Conservation (phyloP, 2,888 invertebrate genomes). For the Leucophora obtusa region DNA sequence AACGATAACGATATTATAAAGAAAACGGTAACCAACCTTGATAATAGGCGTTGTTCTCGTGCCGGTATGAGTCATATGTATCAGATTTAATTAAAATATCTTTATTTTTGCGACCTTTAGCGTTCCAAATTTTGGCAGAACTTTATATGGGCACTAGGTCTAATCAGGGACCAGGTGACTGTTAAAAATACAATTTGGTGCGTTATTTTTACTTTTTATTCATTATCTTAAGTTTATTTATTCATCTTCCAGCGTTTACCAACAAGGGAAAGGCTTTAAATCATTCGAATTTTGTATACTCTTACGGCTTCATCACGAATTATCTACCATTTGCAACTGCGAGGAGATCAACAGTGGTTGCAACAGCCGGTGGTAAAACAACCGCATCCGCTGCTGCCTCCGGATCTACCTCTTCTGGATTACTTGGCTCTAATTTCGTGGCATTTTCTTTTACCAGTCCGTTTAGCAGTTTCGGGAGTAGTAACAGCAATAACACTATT, state of each 20-base stretch:
- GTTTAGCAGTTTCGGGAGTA: constrained; percentile 59
- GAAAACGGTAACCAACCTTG: no score
- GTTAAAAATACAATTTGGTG: no score
- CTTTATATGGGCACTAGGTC: no score
- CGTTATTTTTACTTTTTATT: no score
- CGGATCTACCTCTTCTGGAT: constrained; percentile 66
- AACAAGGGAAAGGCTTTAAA: not conserved
- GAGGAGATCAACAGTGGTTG: constrained; percentile 76
- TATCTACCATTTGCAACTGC: constrained; percentile 71
- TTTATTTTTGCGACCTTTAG: no score
- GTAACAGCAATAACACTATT: constrained; percentile 46
- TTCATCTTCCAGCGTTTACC: not conserved
- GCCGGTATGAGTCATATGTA: no score
- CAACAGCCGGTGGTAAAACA: constrained; percentile 69
- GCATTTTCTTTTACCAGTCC: constrained; percentile 63
- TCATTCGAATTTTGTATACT: constrained; percentile 11
- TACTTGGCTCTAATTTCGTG: constrained; percentile 65
- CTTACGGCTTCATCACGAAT: constrained; percentile 73
- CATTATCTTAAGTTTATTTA: no score
- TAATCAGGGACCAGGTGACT: no score
- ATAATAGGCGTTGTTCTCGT: no score
- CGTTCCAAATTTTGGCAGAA: no score
- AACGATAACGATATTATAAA: no score
- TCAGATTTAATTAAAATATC: no score
- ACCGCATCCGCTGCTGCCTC: constrained; percentile 62